Conservation (phyloP, 2,888 invertebrate species). For the Sinodicranocentrus sp. region DNA sequence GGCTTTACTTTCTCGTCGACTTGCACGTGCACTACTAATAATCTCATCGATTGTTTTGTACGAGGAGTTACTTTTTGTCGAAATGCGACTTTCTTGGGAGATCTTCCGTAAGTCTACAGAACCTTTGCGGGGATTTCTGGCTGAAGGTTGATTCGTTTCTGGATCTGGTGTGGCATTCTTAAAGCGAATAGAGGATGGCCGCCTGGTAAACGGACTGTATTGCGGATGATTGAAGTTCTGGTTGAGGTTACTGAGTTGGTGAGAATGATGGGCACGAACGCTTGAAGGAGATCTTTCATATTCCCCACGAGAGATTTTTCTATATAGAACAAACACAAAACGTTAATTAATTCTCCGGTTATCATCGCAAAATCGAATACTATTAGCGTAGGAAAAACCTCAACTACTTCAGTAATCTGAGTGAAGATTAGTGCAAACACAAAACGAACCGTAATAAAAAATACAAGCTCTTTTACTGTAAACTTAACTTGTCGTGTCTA, state of each 20-base stretch:
- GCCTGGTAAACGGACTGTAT: slow-evolving; percentile 34
- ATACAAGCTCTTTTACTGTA: too few species aligned
- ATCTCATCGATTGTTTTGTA: slow-evolving; percentile 51
- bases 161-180: slow-evolving; percentile 14
- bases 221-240: background rate
- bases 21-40: slow-evolving; percentile 33
- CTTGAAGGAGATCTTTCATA: slow-evolving; percentile 24
- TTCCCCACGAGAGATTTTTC: slow-evolving; percentile 67
- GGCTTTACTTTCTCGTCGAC: slow-evolving; percentile 4
- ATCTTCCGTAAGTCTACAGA: slow-evolving; percentile 36
- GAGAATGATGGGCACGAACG: background rate
- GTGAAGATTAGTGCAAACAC: too few species aligned
- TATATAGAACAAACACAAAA: too few species aligned
- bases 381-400: too few species aligned
- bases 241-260: background rate
- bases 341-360: too few species aligned
- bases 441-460: too few species aligned
- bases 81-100: slow-evolving; percentile 51
- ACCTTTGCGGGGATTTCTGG: background rate
- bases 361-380: too few species aligned
- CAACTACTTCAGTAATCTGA: too few species aligned
- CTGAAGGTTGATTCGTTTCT: slow-evolving; percentile 27
- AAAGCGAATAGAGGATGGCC: slow-evolving; percentile 26
- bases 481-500: too few species aligned
- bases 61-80: slow-evolving; percentile 28